These are phyloP conservation scores for Calameuta filiformis DNA, from an alignment of 2,888 invertebrate genomes.

Conservation along the genomic window DNA sequence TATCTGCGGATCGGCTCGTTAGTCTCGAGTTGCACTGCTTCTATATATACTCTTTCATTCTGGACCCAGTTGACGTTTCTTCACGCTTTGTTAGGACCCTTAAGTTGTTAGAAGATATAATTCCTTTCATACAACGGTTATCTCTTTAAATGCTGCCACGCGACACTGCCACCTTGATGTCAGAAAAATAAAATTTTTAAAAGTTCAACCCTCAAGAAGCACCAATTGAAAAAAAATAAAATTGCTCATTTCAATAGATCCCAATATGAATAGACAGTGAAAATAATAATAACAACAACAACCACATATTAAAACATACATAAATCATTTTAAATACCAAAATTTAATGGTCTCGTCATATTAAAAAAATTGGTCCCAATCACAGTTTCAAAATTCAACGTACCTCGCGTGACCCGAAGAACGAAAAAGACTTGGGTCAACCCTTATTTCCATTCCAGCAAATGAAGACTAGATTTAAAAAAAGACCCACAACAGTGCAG, in stretches of 20 bases:
- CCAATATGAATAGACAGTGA: neutral
- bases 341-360: neutral
- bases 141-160: conserved; percentile 30
- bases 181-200: neutral
- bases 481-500: neutral
- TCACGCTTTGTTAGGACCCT: conserved; percentile 13
- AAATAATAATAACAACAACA: too few species aligned
- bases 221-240: neutral
- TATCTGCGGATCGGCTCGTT: conserved; percentile 41
- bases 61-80: conserved; percentile 1
- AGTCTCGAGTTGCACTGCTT: conserved; percentile 26
- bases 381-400: neutral
- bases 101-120: neutral
- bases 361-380: neutral
- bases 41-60: conserved; percentile 26
- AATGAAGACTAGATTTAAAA: neutral
- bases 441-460: neutral
- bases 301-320: too few species aligned
- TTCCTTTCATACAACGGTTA: neutral
- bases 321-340: neutral
- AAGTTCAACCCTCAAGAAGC: neutral
- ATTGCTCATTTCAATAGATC: neutral
- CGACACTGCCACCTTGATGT: conserved; percentile 26
- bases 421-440: neutral
- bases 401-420: neutral